Conservation (phyloP, 2,888 invertebrate species). For the Pammene fasciana region DNA sequence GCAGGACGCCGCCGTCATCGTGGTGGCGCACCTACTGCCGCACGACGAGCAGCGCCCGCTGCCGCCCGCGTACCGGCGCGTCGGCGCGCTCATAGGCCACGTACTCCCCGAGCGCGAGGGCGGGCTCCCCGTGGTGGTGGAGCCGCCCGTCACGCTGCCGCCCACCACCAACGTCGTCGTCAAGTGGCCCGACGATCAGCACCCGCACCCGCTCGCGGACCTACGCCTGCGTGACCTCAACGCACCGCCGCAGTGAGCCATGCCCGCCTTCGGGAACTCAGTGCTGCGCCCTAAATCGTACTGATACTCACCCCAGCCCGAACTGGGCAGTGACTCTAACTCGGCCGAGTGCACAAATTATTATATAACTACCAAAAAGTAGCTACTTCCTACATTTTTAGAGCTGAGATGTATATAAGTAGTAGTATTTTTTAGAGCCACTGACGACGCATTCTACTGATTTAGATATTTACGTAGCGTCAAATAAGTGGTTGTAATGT, state of each 20-base stretch:
- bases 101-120: constrained; percentile 69
- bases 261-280: constrained; percentile 55
- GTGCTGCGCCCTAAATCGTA: constrained; percentile 63
- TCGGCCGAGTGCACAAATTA: constrained; percentile 60
- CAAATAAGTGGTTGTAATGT: constrained; percentile 31
- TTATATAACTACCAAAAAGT: constrained; percentile 44
- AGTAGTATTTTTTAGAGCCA: constrained; percentile 50
- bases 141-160: constrained; percentile 74
- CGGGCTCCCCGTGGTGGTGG: constrained; percentile 70
- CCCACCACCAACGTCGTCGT: constrained; percentile 68
- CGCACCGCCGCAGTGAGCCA: constrained; percentile 67
- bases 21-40: constrained; percentile 58
- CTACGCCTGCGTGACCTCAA: constrained; percentile 69
- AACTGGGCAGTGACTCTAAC: constrained; percentile 61
- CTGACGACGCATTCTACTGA: constrained; percentile 47
- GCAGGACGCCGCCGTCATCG: constrained; percentile 60
- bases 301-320: constrained; percentile 54
- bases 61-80: constrained; percentile 65
- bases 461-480: constrained; percentile 29
- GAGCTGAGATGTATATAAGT: constrained; percentile 59
- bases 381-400: constrained; percentile 54
- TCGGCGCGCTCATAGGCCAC: constrained; percentile 71
- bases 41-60: constrained; percentile 48
- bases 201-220: constrained; percentile 66
- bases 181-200: constrained; percentile 71